Percentiles rank a stretch among this genome's conserved stretches.
phyloP scores from a whole-genome alignment of 1,140 invertebrate genomes.

The Drosophila teissieri region DNA sequence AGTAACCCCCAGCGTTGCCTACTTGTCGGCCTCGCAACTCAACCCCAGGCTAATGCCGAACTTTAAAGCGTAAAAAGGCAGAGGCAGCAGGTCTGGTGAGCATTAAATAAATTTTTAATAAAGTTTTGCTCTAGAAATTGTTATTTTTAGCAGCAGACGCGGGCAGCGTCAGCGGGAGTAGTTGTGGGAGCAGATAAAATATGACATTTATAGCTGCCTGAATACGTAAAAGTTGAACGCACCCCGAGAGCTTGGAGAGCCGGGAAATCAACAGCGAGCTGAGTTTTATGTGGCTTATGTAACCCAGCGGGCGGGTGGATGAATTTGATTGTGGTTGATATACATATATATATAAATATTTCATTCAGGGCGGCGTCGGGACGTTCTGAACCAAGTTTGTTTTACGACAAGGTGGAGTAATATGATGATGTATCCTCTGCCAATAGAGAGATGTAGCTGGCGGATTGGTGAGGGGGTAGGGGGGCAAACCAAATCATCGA shows the following conservation, averaged over 20 bases:
- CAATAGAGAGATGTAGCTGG: constrained; percentile 25
- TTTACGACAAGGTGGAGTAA: constrained; percentile 29
- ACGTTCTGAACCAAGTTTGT: constrained; percentile 49
- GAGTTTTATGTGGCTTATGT: constrained; percentile 68
- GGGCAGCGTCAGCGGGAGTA: constrained; percentile 22
- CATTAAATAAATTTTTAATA: constrained; percentile 79
- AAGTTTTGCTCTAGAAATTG: constrained; percentile 72
- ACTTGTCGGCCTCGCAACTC: constrained; percentile 31
- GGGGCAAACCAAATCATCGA: constrained; percentile 17
- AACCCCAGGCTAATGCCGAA: constrained; percentile 17
- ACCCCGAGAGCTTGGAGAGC: constrained; percentile 53
- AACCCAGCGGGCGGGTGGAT: constrained; percentile 40
- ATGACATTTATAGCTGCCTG: constrained; percentile 77
- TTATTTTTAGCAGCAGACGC: constrained; percentile 66
- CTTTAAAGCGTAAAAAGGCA: constrained; percentile 57
- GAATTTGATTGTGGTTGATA: constrained; percentile 64
- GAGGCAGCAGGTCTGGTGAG: constrained; percentile 24
- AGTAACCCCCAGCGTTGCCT: constrained; percentile 38
- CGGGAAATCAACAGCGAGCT: constrained; percentile 32
- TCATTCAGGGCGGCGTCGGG: not conserved
- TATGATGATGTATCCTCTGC: constrained; percentile 37
- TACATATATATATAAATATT: not conserved
- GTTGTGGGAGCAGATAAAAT: constrained; percentile 68
- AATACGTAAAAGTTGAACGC: constrained; percentile 78
- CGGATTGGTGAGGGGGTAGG: too few species aligned